phyloP scores from a whole-genome alignment of 2,888 invertebrate species.

The Ormyrus labotus region DNA sequence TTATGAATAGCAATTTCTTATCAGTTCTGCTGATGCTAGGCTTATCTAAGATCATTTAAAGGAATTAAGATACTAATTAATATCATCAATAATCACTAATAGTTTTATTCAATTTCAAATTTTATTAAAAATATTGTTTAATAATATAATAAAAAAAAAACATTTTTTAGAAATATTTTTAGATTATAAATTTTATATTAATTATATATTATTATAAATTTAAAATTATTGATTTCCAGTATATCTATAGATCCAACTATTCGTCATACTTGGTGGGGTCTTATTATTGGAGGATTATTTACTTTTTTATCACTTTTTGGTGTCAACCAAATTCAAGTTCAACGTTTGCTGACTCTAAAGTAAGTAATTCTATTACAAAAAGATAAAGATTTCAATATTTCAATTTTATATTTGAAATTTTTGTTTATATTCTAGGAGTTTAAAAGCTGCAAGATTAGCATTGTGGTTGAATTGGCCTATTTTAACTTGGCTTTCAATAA shows the following conservation, averaged over 20 bases:
- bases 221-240: conserved; percentile 25
- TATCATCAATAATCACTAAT: too few relatives aligned
- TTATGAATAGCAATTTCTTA: too few relatives aligned
- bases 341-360: conserved; percentile 84
- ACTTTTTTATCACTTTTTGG: conserved; percentile 90
- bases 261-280: conserved; percentile 89
- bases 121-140: too few relatives aligned
- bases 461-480: conserved; percentile 91
- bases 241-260: conserved; percentile 83
- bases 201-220: too few relatives aligned
- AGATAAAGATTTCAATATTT: not conserved
- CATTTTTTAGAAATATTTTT: too few relatives aligned
- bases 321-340: conserved; percentile 91
- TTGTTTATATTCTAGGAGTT: conserved; percentile 72
- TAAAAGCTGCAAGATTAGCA: conserved; percentile 84
- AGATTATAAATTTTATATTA: too few relatives aligned
- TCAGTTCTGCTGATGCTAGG: too few relatives aligned
- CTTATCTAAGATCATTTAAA: too few relatives aligned
- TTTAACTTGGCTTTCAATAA: conserved; percentile 83
- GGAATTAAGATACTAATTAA: too few relatives aligned
- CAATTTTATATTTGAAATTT: too few relatives aligned
- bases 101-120: too few relatives aligned
- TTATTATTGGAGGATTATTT: conserved; percentile 87
- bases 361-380: conserved; percentile 53
- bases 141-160: too few relatives aligned